These are phyloP conservation scores for Thymallus thymallus DNA, from an alignment of 2,113 vertebrate species.

Conservation along the genomic window DNA sequence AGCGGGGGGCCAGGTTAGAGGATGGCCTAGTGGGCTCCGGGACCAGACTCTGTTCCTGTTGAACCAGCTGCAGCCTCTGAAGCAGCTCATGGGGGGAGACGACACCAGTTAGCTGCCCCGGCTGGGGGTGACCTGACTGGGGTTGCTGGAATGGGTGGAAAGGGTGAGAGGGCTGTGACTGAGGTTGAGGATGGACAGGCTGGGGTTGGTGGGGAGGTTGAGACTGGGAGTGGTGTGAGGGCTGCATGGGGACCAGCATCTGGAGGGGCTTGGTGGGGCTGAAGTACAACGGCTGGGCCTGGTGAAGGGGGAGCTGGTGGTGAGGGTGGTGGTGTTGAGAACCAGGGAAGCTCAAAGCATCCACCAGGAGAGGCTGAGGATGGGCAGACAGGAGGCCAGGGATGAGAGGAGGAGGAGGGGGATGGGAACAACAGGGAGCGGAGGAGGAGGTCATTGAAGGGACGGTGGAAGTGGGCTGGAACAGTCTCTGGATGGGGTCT, in stretches of 20 bases:
- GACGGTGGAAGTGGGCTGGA: slow-evolving; percentile 51
- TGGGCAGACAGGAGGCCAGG: slow-evolving; percentile 33
- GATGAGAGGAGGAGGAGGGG: slow-evolving; percentile 38
- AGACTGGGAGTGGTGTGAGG: background rate
- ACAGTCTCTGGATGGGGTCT: slow-evolving; percentile 74
- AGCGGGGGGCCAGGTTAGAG: slow-evolving; percentile 80
- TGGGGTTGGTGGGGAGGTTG: slow-evolving; percentile 38
- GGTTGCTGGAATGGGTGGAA: background rate
- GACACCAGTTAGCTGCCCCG: slow-evolving; percentile 59
- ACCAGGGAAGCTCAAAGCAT: background rate
- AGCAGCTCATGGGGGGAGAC: slow-evolving; percentile 86
- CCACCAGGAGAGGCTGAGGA: slow-evolving; percentile 46
- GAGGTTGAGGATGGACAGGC: slow-evolving; percentile 32
- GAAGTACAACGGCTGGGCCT: slow-evolving; percentile 67
- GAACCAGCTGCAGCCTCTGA: slow-evolving; percentile 85
- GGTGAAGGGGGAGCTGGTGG: slow-evolving; percentile 33
- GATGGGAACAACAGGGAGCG: slow-evolving; percentile 31
- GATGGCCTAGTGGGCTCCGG: slow-evolving; percentile 61
- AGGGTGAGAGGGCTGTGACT: background rate
- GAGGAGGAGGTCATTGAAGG: background rate
- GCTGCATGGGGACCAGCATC: background rate
- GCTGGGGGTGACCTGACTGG: slow-evolving; percentile 25
- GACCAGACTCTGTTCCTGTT: slow-evolving; percentile 81
- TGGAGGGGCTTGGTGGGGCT: slow-evolving; percentile 27
- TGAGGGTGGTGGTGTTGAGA: background rate